A percentile compares a stretch with the other conserved stretches of the same genome.
Evolutionary conservation across 37 sponge, comb jelly and placozoan species (phyloP).

Genomic region (Geodia barretti): DNA sequence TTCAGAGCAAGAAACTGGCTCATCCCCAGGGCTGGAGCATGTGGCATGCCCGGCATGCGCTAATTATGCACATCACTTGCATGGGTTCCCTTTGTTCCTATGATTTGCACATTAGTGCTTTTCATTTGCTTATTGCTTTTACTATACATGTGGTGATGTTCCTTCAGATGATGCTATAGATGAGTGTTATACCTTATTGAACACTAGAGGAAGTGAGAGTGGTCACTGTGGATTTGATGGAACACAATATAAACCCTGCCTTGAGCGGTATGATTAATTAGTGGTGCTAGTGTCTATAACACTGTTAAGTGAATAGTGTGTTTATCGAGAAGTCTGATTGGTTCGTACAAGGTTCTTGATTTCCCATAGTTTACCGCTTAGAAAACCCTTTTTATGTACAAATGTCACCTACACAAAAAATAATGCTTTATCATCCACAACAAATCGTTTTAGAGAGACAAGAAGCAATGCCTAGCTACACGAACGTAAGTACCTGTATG

Average conservation of each 20-base stretch:
- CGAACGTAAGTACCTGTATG: no score
- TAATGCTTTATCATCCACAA: no score
- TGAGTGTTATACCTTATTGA: constrained; percentile 22
- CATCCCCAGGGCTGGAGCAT: no score
- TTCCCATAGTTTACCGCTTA: not conserved
- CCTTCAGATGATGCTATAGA: not conserved
- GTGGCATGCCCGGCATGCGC: no score
- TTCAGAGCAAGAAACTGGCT: no score
- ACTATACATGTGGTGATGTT: not conserved
- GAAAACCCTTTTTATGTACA: not conserved
- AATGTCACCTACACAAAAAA: no score
- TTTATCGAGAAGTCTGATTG: no score
- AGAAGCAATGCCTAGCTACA: no score
- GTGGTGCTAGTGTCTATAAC: not conserved
- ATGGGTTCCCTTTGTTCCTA: no score
- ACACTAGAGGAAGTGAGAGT: constrained; percentile 18
- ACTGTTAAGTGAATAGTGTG: not conserved
- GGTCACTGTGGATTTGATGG: constrained; percentile 59
- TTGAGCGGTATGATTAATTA: not conserved
- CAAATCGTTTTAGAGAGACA: no score
- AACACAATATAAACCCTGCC: not conserved
- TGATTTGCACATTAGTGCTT: no score
- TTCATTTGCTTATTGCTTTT: no score
- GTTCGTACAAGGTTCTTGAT: not conserved
- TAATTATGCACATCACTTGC: not conserved